Evolutionary conservation across 2,113 vertebrate species (phyloP).

Genomic region (Turdus rufiventris): DNA sequence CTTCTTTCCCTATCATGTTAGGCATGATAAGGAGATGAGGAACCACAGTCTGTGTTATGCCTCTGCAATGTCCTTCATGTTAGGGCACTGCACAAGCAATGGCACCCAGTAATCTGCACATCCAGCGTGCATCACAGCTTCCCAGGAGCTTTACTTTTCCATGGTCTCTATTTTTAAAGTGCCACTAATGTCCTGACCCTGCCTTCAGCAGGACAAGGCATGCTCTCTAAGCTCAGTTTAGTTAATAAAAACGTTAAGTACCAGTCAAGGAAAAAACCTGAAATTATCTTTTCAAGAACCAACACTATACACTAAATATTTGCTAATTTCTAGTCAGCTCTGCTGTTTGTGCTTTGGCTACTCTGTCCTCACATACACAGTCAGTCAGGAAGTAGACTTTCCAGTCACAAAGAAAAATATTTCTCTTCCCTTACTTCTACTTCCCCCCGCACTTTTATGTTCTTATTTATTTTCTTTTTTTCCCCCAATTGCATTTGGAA

Average conservation of each 20-base stretch:
- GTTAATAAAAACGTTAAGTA: not conserved
- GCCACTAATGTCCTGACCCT: not conserved
- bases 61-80: not conserved
- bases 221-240: not conserved
- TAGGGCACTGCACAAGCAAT: not conserved
- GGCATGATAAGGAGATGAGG: not conserved
- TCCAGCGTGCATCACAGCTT: not conserved
- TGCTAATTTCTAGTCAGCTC: not conserved
- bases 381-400: not conserved
- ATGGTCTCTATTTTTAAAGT: not conserved
- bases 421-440: not conserved
- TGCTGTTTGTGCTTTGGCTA: not conserved
- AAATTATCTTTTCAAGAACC: not conserved
- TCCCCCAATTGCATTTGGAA: not conserved
- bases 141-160: not conserved
- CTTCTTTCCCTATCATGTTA: not conserved
- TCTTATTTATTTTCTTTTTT: not conserved
- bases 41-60: not conserved
- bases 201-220: not conserved
- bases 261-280: not conserved
- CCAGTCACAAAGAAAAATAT: not conserved
- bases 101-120: fast-evolving
- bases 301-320: not conserved
- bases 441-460: not conserved
- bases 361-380: not conserved